Evolutionary conservation across 2,888 invertebrate genomes (phyloP), one percentile per base, ranked within the genome.

Genomic region (Auanema freiburgensis): DNA sequence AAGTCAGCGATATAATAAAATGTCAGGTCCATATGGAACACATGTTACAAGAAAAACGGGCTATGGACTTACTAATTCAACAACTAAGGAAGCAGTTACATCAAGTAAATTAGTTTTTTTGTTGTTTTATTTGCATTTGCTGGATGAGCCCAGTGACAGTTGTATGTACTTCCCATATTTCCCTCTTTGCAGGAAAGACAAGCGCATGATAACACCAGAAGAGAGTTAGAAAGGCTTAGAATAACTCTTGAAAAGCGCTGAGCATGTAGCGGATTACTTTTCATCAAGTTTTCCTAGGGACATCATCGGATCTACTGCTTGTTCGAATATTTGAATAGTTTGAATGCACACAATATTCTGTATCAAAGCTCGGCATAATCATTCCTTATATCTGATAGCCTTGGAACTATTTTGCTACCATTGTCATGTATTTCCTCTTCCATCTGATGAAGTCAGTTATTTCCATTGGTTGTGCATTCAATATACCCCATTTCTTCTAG

Each of bases 51-150:
- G 73, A 73, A 55, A 73, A 71, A 52, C 51, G 67, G 18, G 73
- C 71, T 16, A 55, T 73, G 2, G 71, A 73, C 58, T 67, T 71
- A 67, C 57, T 71, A 18, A 63, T 69, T 11, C 67, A 73, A 24
- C 69, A 73, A 24, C 59, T 73, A n/a, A 57, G 64, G 24, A 73
- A 73, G 41, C 73, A 73, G 54, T 56, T 71, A n/a, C 63, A 71
- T 59, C 66, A 62, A 49, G 73, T 73, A 41, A 43, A 51, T 16
- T 16, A 1, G 18, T 52, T 52, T 50, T 50, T 12, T n/a, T 16
- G 14, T 54, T n/a, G 25, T 12, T 16, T 55, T 18, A 5, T 41
- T 12, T 23, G 18, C 55, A 25, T 33, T 25, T n/a, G 2, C 24
- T 40, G n/a, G 14, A 21, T 24, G 55, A n/a, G 10, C n/a, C 18